phyloP scores from a whole-genome alignment of 2,888 invertebrate genomes.

The Eristalis tenax region DNA sequence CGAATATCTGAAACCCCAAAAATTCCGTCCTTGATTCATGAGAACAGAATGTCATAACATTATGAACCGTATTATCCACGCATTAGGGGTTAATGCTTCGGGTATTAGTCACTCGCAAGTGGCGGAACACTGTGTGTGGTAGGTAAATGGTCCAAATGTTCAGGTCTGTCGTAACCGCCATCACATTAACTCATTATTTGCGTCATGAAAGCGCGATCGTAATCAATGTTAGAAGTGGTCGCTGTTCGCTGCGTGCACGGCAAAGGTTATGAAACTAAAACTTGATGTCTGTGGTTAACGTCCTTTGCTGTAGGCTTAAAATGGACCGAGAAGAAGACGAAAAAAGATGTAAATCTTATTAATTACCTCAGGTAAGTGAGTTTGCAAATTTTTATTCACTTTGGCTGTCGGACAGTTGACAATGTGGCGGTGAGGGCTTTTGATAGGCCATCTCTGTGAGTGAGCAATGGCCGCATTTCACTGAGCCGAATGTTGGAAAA shows the following conservation, averaged over 20 bases:
- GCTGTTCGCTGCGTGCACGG: constrained; percentile 28
- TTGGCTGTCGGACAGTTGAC: constrained; percentile 21
- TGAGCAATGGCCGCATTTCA: constrained; percentile 45
- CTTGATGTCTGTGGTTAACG: constrained; percentile 48
- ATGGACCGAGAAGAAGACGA: not conserved
- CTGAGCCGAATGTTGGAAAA: constrained; percentile 42
- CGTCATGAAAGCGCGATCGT: constrained; percentile 53
- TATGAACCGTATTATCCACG: constrained; percentile 56
- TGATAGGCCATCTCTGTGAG: constrained; percentile 13
- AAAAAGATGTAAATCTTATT: constrained; percentile 64
- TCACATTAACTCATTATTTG: constrained; percentile 64
- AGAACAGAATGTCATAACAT: constrained; percentile 65
- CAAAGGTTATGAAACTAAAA: constrained; percentile 44
- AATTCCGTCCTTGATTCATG: constrained; percentile 65
- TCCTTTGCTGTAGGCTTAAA: constrained; percentile 48
- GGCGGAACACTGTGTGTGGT: constrained; percentile 54
- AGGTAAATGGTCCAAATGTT: constrained; percentile 38
- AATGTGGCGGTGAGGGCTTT: constrained; percentile 19
- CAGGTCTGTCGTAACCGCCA: constrained; percentile 42
- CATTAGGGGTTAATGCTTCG: constrained; percentile 67
- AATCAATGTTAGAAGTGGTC: constrained; percentile 61
- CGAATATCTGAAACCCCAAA: constrained; percentile 8
- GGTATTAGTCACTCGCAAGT: constrained; percentile 63
- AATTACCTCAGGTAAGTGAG: constrained; percentile 52
- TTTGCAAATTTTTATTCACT: constrained; percentile 42